Evolutionary conservation across 2,113 vertebrate genomes (phyloP), one percentile per base, ranked within the genome.

Genomic region (Cichladusa arquata): DNA sequence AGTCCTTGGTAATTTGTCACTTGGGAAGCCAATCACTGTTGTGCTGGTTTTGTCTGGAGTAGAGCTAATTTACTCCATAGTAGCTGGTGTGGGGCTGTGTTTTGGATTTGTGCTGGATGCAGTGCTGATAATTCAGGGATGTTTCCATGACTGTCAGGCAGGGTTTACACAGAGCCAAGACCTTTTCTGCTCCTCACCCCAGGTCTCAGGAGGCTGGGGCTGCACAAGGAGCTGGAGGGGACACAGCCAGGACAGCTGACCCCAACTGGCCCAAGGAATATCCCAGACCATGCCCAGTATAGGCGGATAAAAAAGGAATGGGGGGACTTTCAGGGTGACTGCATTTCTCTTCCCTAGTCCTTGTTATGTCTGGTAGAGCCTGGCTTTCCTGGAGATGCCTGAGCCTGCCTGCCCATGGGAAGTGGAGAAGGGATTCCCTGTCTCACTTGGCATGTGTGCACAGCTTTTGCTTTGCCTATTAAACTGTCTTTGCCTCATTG

Each of bases 331-430:
- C 19, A 12, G 67, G 19, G 5, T 14, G 69, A 31, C 8, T 14
- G 19, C 3, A 2, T 57, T 76, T 50, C 4, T 26, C 16, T n/a
- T 50, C 48, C 54, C 33, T 19, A 62, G 5, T 36, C 19, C 19
- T 19, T 0, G 0, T n/a, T 9, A 2, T 15, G 3, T 56, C 18
- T 36, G 61, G 18, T 4, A 40, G 23, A 74, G 17, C 42, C 31
- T 1, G 1, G 53, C 40, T 81, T 62, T 56, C 34, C 82, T 33
- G 42, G 47, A 42, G 22, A 5, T 24, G 22, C 7, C 23, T 22
- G 60, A 69, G 44, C 54, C 81, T 61, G 61, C 42, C 48, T 50
- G 34, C 69, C 80, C 62, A 6, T 3, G 48, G 33, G 48, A 22
- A 44, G 19, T 4, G 56, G 14, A 50, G 69, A 69, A 76, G 50